Base-by-base conservation (phyloP, 2,888 invertebrate species). In the Dasypogon diadema region DNA sequence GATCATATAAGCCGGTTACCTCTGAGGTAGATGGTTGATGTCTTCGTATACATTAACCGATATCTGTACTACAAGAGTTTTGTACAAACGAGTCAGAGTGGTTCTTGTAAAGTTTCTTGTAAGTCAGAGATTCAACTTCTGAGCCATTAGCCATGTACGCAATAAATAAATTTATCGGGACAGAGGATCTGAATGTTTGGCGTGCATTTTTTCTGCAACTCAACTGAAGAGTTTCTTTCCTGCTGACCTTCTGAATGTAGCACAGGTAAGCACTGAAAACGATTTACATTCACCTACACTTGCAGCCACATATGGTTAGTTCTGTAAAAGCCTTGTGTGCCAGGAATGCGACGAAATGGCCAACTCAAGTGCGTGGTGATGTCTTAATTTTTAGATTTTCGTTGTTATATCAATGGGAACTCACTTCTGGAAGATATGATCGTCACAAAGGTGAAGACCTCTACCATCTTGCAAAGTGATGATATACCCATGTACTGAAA, bases 141-240 rank as follows among this genome's bases (percentile, higher is more conserved):
- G 55, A 74, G 60, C 75, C 77, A 77, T 77, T 77, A 77, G 75
- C 70, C 77, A 75, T 77, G 77, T 77, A 77, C 75, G 77, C 72
- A 77, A 77, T 77, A 77, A 77, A 77, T 77, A 77, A 77, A 77
- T 77, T 75, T 77, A 75, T 77, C 74, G 22, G 70, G 70, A 75
- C 77, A 75, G 75, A 54, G 14, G 70, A 77, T 77, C 77, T 77
- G 22, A 34, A 51, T 77, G 77, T 70, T 70, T 75, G 37, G 72
- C 37, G 68, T 63, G 51, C 24, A 12, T 65, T 72, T 70, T 73
- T 56, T 26, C 54, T 46, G 70, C 30, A 12, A 12, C n/a, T 42
- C 42, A 42, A 42, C 42, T 42, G 42, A 51, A 24, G 30, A 14
- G 70, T 18, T 12, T 26, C 70, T 26, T 21, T 54, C 70, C 54